A percentile compares a stretch with the other conserved stretches of the same genome.
phyloP scores from a whole-genome alignment of 1,140 invertebrate genomes.

The Zaprionus kolodkinae region DNA sequence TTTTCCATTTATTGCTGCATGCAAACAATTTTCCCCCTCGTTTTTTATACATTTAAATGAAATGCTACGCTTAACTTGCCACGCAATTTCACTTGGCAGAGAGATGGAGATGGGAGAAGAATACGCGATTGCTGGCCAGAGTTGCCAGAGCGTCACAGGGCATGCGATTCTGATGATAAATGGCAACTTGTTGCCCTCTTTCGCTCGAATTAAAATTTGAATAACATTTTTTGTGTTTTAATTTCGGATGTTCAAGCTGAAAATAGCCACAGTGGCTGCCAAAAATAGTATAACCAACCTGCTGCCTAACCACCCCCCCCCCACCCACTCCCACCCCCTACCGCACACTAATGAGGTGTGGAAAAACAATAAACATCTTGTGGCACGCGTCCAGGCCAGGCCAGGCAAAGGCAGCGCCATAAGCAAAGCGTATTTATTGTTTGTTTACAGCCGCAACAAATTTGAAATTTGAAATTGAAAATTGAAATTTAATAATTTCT shows the following conservation, averaged over 20 bases:
- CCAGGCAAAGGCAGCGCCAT: background rate
- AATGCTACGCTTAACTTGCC: constrained; percentile 67
- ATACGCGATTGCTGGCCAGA: too few species aligned
- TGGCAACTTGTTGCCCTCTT: constrained; percentile 61
- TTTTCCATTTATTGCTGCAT: constrained; percentile 67
- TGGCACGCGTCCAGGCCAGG: constrained; percentile 59
- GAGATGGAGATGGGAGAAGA: background rate
- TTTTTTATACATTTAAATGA: constrained; percentile 78
- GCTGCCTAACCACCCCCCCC: background rate
- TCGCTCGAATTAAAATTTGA: constrained; percentile 21
- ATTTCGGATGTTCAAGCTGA: constrained; percentile 29
- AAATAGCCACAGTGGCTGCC: constrained; percentile 68
- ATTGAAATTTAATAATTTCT: constrained; percentile 54
- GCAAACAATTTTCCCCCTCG: constrained; percentile 61
- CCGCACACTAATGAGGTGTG: constrained; percentile 58
- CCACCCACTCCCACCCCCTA: background rate
- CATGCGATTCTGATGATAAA: background rate
- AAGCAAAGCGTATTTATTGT: constrained; percentile 31
- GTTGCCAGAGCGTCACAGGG: background rate
- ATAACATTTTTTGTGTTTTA: constrained; percentile 42
- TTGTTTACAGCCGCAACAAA: constrained; percentile 39
- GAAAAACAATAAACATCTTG: constrained; percentile 73
- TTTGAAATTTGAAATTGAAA: constrained; percentile 14
- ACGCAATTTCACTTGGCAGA: constrained; percentile 65
- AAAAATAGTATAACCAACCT: constrained; percentile 57